Base-by-base conservation (phyloP, 2,888 invertebrate species). In the Xestoiulus laeticollis region DNA sequence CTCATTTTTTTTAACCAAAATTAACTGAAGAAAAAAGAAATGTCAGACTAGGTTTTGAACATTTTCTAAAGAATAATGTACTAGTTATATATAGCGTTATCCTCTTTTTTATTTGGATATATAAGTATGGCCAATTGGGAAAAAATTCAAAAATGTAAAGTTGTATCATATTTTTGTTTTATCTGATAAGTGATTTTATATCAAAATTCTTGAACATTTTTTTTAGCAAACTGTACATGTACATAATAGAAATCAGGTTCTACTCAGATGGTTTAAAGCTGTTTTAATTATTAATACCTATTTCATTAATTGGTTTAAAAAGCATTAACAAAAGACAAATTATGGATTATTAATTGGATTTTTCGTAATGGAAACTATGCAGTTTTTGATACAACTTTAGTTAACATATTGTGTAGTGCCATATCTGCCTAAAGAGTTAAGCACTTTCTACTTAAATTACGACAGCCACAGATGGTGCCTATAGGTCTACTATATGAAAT, bases 311-410 rank as follows among this genome's bases (percentile, higher is more conserved):
- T 38, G 8, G 5, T 8, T 38, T 38, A 38, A 38, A 38, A 14
- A 19, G 48, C 14, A 48, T 14, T 48, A 48, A 48, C 16, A 16
- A 19, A 48, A 48, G 3, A 14, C 8, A 19, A 48, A 48, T 48
- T 48, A 48, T 4, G 14, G 48, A 48, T 48, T 48, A 19, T 48
- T 48, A 19, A 48, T 48, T 68, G 22, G 22, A 68, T 22, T 2
- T 26, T 32, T 4, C 30, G 59, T 22, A 6, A 16, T 0, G 30
- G 26, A 12, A n/a, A 30, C 78, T 78, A 30, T 78, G 78, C 78
- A 78, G 78, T 78, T 78, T 68, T 78, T 78, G 78, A 78, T 78
- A 78, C 78, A 78, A 78, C 8, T 68, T 78, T 78, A 30, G 14
- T 78, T 48, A 5, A 19, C 48, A 48, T 48, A 16, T 48, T 30